Conservation (phyloP, 2,797 vertebrate genomes). For the Amphiprion clarkii region DNA sequence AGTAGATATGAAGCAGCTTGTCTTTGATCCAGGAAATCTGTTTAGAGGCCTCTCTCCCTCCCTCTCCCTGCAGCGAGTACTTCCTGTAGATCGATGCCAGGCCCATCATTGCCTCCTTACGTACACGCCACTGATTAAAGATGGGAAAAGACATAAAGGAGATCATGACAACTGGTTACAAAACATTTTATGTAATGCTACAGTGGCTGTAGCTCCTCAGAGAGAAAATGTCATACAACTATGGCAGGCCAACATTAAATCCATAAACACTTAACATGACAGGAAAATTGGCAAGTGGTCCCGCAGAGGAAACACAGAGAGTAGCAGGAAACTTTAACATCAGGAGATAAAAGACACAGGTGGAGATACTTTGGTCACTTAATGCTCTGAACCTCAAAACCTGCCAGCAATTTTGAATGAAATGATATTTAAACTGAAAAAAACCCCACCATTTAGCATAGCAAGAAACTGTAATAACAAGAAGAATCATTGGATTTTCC, state of each 20-base stretch:
- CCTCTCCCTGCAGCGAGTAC: conserved; percentile 94
- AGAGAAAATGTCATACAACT: too few relatives aligned
- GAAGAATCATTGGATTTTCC: too few relatives aligned
- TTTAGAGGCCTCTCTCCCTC: conserved; percentile 94
- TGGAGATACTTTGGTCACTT: background rate
- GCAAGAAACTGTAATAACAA: too few relatives aligned
- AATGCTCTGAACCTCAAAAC: too few relatives aligned
- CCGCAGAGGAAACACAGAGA: background rate
- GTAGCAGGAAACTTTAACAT: background rate
- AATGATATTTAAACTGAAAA: too few relatives aligned
- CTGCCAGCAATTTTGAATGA: too few relatives aligned
- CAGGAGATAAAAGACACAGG: background rate
- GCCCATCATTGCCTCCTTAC: conserved; percentile 99
- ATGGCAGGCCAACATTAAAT: background rate
- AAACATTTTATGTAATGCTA: too few relatives aligned
- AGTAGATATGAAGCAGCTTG: conserved; percentile 98
- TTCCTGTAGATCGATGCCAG: conserved; percentile 98
- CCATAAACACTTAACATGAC: background rate
- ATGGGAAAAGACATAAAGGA: background rate
- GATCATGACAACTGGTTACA: background rate
- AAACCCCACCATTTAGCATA: too few relatives aligned
- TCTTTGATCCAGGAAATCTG: conserved; percentile 99
- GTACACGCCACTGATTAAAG: conserved; percentile 91
- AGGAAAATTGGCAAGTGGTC: background rate
- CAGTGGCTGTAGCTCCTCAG: background rate